Evolutionary conservation across 1,140 invertebrate species (phyloP), one percentile per base, ranked within the genome.

Genomic region (Drosophila jambulina): DNA sequence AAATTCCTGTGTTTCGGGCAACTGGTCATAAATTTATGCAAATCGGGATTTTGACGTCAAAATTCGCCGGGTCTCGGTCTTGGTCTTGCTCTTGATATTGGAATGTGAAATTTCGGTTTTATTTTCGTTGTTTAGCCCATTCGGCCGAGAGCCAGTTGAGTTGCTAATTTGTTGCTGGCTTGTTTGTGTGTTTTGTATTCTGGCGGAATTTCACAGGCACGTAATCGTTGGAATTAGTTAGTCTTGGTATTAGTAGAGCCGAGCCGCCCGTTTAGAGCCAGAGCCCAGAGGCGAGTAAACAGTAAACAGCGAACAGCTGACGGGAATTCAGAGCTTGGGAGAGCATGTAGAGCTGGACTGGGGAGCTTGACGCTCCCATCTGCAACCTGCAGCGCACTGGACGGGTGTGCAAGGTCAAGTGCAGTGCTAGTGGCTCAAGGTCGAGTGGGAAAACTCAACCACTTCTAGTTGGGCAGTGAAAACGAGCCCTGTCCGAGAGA

Each of bases 21-120:
- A 80, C 64, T 84, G 81, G 79, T 68, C 75, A 68, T 61, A 45
- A 81, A 70, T 72, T 54, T 90, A 88, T 88, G 64, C 85, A 82
- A 88, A 88, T 88, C 60, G 43, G 76, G 68, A 86, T 65, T 87
- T 88, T 88, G 85, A 90, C 85, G 85, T 88, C 85, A 88, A 79
- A 85, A 87, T 76, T 74, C 38, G 59, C 34, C 48, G 75, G 56
- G 25, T 64, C 62, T 78, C 82, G 85, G 85, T 53, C 19, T 34
- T 53, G 56, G n/a, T 64, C 43, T 78, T 81, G 84, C 80, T 54
- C 21, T 36, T 56, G n/a, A n/a, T n/a, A n/a, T n/a, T n/a, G 53
- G 53, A 88, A 88, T 88, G 85, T 85, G 85, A 88, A 85, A 85
- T 88, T 88, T 83, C 54, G 75, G 48, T 64, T 90, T 77, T 49